Percentiles rank a stretch among this genome's conserved stretches.
Evolutionary conservation across 2,113 vertebrate genomes (phyloP).

Genomic region (Uropsilus gracilis): DNA sequence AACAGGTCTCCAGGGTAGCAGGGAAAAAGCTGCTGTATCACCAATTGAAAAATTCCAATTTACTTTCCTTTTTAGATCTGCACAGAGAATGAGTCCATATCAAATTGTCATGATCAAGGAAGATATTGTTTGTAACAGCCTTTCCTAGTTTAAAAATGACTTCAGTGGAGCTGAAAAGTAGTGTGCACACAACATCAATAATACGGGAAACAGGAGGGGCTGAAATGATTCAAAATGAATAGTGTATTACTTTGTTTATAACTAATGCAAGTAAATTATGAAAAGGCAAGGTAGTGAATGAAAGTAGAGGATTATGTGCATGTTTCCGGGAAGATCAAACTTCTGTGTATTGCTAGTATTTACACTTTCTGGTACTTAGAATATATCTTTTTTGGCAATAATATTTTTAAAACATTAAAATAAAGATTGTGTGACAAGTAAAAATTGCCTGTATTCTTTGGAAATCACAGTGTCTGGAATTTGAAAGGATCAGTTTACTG

Average conservation of each 20-base stretch:
- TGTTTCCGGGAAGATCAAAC: not conserved
- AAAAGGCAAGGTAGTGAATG: slow-evolving; percentile 57
- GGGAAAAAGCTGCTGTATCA: slow-evolving; percentile 45
- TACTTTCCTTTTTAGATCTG: slow-evolving; percentile 81
- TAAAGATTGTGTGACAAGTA: not conserved
- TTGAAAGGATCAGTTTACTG: not conserved
- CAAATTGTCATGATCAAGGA: slow-evolving; percentile 82
- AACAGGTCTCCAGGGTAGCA: slow-evolving; percentile 62
- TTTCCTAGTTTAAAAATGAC: slow-evolving; percentile 81
- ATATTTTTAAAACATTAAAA: not conserved
- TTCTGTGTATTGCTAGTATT: not conserved
- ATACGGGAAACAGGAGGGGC: slow-evolving; percentile 38
- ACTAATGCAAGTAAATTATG: slow-evolving; percentile 68
- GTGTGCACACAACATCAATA: slow-evolving; percentile 33
- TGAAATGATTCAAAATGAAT: slow-evolving; percentile 42
- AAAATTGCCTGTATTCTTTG: not conserved
- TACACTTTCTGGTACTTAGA: not conserved
- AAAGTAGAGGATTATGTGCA: slow-evolving; percentile 11
- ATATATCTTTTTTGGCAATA: not conserved
- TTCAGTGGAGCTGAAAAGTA: slow-evolving; percentile 69
- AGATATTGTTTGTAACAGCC: slow-evolving; percentile 78
- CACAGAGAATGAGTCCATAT: slow-evolving; percentile 79
- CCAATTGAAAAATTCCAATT: slow-evolving; percentile 81
- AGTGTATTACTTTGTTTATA: slow-evolving; percentile 34
- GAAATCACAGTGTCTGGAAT: not conserved